Evolutionary conservation across 2,113 vertebrate species (phyloP).

Genomic region (Dermatemys mawii): DNA sequence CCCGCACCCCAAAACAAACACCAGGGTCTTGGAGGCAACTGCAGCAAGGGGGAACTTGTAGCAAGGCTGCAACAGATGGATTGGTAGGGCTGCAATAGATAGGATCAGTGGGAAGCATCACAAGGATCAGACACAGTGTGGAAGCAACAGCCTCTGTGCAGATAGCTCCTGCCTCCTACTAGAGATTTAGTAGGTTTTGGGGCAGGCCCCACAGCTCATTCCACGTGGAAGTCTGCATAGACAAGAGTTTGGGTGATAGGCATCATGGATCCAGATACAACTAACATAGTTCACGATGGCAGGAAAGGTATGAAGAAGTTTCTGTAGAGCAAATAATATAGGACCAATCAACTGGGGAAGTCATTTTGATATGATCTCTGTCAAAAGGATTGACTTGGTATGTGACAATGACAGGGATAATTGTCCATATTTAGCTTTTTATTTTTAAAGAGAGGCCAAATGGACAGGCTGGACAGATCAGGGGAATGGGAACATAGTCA

Average conservation of each 20-base stretch:
- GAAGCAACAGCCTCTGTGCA: not conserved
- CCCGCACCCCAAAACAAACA: not conserved
- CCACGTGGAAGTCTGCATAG: not conserved
- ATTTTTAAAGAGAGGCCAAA: not conserved
- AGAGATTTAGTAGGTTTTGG: not conserved
- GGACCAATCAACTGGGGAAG: not conserved
- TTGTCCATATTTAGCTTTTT: not conserved
- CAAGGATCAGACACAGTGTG: not conserved
- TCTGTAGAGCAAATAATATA: not conserved
- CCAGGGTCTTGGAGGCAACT: not conserved
- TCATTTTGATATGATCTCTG: not conserved
- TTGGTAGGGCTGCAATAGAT: not conserved
- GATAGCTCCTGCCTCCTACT: not conserved
- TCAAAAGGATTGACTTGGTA: not conserved
- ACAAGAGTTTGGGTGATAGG: not conserved
- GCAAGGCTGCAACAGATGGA: not conserved
- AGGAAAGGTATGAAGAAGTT: not conserved
- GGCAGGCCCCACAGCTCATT: not conserved
- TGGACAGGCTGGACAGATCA: not conserved
- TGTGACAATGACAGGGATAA: not conserved
- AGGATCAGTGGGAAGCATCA: not conserved
- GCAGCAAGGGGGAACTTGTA: not conserved
- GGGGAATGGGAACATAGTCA: not conserved
- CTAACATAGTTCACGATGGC: not conserved
- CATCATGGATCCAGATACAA: not conserved